Conservation (phyloP, 2,797 vertebrate species). For the Anisognathus igniventris region DNA sequence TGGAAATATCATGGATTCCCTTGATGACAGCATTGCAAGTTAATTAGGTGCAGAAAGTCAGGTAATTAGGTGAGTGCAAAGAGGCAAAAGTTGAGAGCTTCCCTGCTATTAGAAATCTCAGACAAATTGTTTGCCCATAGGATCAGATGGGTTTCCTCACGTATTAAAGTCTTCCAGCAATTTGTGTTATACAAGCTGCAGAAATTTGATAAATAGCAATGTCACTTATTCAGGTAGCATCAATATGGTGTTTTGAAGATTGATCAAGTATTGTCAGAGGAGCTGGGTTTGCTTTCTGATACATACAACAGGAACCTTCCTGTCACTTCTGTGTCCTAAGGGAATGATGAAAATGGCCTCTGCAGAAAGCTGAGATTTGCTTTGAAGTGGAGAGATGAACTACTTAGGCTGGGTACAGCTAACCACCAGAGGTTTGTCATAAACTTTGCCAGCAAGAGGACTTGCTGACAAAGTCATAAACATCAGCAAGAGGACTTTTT, state of each 20-base stretch:
- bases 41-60: constrained; percentile 31
- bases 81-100: constrained; percentile 7
- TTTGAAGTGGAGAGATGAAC: background rate
- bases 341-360: background rate
- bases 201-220: background rate
- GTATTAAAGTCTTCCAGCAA: background rate
- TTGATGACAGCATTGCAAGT: background rate
- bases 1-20: constrained; percentile 40
- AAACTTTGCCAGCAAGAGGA: no score
- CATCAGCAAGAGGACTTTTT: background rate
- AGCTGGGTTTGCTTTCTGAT: background rate
- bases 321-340: background rate
- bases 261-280: background rate
- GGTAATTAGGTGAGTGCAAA: constrained; percentile 17
- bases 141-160: background rate
- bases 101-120: background rate
- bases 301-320: background rate
- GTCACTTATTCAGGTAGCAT: background rate
- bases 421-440: background rate
- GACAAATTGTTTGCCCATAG: background rate
- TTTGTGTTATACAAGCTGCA: background rate
- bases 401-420: background rate
- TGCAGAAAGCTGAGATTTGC: background rate
- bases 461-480: background rate
- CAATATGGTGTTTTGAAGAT: background rate